These are phyloP conservation scores for Xiphophorus couchianus DNA, from an alignment of 2,113 vertebrate species.

Conservation along the genomic window DNA sequence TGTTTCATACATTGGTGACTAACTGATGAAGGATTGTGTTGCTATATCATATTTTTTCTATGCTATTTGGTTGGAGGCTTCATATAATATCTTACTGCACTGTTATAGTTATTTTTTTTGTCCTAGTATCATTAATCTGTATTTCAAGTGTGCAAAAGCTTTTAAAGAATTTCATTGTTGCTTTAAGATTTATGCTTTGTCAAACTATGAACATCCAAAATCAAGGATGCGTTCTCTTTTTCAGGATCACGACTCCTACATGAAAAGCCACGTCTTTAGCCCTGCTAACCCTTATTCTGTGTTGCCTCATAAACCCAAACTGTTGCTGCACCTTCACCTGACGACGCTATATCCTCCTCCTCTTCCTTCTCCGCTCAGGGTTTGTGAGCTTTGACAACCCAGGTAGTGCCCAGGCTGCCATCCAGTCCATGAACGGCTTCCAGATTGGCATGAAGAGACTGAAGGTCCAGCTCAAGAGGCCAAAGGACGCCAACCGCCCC, in stretches of 20 bases:
- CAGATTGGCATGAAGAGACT: conserved; percentile 99
- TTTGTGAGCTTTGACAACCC: conserved; percentile 99
- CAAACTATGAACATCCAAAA: conserved; percentile 11
- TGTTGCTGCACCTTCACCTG: conserved; percentile 37
- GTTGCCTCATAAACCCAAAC: conserved; percentile 5
- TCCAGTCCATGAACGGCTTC: conserved; percentile 99
- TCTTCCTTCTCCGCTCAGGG: conserved; percentile 79
- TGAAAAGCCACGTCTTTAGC: conserved; percentile 14
- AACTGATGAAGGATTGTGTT: too few species aligned
- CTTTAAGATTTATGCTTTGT: neutral
- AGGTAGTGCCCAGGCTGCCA: conserved; percentile 97
- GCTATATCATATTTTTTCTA: too few species aligned
- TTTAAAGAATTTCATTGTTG: neutral
- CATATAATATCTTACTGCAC: too few species aligned
- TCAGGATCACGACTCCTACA: neutral
- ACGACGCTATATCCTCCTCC: conserved; percentile 21
- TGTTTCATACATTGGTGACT: too few species aligned
- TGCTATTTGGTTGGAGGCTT: too few species aligned
- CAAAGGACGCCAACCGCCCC: conserved; percentile 98
- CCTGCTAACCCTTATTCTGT: conserved; percentile 20
- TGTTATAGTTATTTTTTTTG: too few species aligned
- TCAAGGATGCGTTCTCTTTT: conserved; percentile 12
- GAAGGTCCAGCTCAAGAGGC: conserved; percentile 99
- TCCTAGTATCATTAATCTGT: too few species aligned
- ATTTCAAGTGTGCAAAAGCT: too few species aligned